Conservation (phyloP, 2,797 vertebrate species). For the Sylvia borin region DNA sequence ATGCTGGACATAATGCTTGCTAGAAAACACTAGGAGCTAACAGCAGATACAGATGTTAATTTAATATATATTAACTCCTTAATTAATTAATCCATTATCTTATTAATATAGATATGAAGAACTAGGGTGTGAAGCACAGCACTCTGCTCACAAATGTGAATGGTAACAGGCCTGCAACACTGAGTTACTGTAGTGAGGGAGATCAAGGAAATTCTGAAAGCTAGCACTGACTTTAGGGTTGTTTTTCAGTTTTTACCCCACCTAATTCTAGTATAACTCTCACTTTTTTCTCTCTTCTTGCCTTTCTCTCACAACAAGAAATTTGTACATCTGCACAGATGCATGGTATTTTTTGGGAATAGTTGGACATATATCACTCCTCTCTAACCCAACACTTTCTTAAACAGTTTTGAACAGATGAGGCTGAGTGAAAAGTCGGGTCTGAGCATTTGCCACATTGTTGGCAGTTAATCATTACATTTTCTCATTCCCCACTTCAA, state of each 20-base stretch:
- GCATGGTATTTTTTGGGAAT: not conserved
- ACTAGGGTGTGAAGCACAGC: not conserved
- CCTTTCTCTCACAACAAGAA: not conserved
- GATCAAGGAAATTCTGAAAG: not conserved
- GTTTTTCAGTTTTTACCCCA: not conserved
- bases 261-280: not conserved
- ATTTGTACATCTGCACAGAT: not conserved
- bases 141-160: not conserved
- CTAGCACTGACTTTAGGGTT: not conserved
- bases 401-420: not conserved
- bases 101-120: not conserved
- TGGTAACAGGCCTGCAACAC: not conserved
- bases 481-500: conserved; percentile 17
- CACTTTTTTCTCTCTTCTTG: not conserved
- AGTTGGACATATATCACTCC: not conserved
- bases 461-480: conserved; percentile 29
- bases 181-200: not conserved
- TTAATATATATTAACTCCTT: not conserved
- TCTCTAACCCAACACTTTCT: not conserved
- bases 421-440: not conserved
- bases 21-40: not conserved
- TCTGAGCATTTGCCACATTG: not conserved
- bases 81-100: not conserved
- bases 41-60: not conserved
- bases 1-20: not conserved